phyloP scores from a whole-genome alignment of 2,113 vertebrate genomes.

The Varanus salvator region DNA sequence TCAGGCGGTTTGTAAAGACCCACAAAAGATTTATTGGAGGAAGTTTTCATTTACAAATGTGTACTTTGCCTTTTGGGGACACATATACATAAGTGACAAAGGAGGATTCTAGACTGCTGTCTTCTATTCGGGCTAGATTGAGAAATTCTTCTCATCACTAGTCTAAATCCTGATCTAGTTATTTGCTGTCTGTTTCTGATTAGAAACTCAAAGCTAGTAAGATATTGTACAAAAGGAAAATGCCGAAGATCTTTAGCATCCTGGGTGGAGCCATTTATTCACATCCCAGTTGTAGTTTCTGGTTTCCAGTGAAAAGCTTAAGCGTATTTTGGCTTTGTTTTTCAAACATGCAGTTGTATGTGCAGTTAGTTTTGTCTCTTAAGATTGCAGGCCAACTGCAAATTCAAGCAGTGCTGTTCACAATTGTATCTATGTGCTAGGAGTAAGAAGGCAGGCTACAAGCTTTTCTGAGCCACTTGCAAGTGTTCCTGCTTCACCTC shows the following conservation, averaged over 20 bases:
- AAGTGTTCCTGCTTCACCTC: not conserved
- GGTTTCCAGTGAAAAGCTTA: not conserved
- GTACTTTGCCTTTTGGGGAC: slow-evolving; percentile 58
- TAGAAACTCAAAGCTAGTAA: not conserved
- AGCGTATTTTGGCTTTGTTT: not conserved
- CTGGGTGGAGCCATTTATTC: not conserved
- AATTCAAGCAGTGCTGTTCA: not conserved
- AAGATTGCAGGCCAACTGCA: not conserved
- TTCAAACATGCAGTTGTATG: not conserved
- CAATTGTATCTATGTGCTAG: not conserved
- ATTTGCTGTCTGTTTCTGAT: slow-evolving; percentile 1
- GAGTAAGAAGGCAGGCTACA: not conserved
- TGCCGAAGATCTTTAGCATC: not conserved
- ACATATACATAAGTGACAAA: slow-evolving; percentile 53
- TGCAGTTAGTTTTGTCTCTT: not conserved
- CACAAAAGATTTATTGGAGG: slow-evolving; percentile 66
- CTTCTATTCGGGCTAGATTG: slow-evolving; percentile 8
- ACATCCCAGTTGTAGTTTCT: not conserved
- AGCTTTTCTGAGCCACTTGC: no score
- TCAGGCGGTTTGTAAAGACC: slow-evolving; percentile 68
- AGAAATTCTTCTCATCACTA: slow-evolving; percentile 48
- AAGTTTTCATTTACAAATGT: slow-evolving; percentile 73
- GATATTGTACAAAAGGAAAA: slow-evolving; percentile 1
- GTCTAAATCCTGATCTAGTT: slow-evolving; percentile 49
- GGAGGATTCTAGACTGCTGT: slow-evolving; percentile 39